Conservation (phyloP, 2,888 invertebrate genomes). For the Andrena hattorfiana region DNA sequence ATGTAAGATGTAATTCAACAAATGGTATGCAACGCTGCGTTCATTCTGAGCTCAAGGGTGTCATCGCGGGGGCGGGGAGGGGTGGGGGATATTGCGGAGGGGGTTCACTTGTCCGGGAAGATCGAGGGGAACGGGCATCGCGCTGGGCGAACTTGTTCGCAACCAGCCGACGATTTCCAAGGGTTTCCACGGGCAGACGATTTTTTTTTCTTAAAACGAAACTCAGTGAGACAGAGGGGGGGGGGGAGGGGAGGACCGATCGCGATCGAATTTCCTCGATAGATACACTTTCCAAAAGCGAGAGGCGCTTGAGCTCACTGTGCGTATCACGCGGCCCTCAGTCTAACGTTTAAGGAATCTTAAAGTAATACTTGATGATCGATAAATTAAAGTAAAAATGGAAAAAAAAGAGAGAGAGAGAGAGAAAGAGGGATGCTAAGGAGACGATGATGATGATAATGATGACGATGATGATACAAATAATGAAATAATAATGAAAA, state of each 20-base stretch:
- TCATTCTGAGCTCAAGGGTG: conserved; percentile 55
- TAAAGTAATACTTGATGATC: conserved; percentile 77
- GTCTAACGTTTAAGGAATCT: conserved; percentile 78
- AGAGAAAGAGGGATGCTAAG: conserved; percentile 39
- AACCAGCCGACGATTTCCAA: neutral
- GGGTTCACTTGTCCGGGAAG: neutral
- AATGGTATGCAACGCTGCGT: conserved; percentile 61
- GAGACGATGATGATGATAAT: conserved; percentile 43
- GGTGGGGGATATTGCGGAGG: too few relatives aligned
- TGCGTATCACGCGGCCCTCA: conserved; percentile 69
- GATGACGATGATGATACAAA: conserved; percentile 74
- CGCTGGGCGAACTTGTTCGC: neutral
- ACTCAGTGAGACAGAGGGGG: neutral
- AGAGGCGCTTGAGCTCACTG: conserved; percentile 53
- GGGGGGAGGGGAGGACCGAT: neutral
- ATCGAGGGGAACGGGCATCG: neutral
- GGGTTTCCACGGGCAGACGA: too few relatives aligned
- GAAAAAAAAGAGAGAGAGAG: conserved; percentile 56
- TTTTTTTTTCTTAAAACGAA: neutral
- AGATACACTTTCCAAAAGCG: neutral
- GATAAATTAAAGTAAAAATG: conserved; percentile 71
- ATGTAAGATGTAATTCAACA: conserved; percentile 65
- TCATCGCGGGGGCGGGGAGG: neutral
- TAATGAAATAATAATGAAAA: conserved; percentile 81
- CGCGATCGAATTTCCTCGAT: neutral